Percentiles rank a stretch among this genome's conserved stretches.
phyloP scores from a whole-genome alignment of 2,113 vertebrate genomes.

The Mixornis gularis region DNA sequence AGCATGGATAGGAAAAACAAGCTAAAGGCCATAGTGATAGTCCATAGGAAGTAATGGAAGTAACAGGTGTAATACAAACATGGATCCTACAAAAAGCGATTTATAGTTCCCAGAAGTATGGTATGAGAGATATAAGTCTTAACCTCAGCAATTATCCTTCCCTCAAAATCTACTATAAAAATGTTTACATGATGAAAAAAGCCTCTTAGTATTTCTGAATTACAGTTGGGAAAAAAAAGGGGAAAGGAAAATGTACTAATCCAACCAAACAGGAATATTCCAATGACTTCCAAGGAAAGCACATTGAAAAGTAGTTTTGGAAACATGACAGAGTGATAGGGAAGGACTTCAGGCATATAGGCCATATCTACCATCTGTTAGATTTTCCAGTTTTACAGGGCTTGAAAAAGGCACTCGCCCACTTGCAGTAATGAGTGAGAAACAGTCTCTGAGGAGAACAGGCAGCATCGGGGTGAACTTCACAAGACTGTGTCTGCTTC shows the following conservation, averaged over 20 bases:
- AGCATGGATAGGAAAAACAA: background rate
- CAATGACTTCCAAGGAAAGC: background rate
- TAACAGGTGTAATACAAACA: background rate
- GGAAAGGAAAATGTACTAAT: background rate
- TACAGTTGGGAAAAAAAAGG: rapidly evolving
- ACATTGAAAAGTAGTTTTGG: conserved; percentile 16
- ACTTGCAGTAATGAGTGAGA: conserved; percentile 57
- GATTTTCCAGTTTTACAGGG: conserved; percentile 48
- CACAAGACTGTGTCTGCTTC: conserved; percentile 33
- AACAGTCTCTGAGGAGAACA: conserved; percentile 30
- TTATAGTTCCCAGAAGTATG: background rate
- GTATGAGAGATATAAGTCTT: background rate
- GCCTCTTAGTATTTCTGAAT: background rate
- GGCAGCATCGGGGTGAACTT: conserved; percentile 30
- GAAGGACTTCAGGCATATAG: conserved; percentile 49
- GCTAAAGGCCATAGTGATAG: background rate
- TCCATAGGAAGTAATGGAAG: background rate
- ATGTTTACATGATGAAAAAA: background rate
- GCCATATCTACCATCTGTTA: conserved; percentile 53
- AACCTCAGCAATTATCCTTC: background rate
- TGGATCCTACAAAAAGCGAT: background rate
- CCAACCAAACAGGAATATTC: background rate
- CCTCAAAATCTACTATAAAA: background rate
- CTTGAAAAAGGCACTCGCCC: conserved; percentile 63
- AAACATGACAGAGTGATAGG: background rate